phyloP scores from a whole-genome alignment of 2,888 invertebrate genomes.

The Mythimna vitellina region DNA sequence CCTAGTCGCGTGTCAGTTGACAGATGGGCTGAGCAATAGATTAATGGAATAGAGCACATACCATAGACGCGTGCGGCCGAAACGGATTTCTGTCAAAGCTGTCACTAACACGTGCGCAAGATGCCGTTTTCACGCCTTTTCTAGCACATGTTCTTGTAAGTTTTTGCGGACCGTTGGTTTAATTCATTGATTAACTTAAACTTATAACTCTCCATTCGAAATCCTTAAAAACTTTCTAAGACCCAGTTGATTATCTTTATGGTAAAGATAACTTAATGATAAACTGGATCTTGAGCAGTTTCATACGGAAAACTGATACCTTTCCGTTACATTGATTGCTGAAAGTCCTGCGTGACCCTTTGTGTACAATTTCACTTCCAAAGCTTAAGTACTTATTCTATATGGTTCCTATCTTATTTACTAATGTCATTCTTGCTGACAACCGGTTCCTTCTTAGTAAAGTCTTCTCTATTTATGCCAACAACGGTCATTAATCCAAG shows the following conservation, averaged over 20 bases:
- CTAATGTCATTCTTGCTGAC: neutral
- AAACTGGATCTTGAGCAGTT: too few relatives aligned
- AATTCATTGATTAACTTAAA: constrained; percentile 1
- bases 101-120: constrained; percentile 71
- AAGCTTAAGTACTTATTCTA: too few relatives aligned
- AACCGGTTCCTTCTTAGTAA: neutral
- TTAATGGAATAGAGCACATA: constrained; percentile 63
- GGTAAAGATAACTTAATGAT: too few relatives aligned
- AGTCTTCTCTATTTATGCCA: neutral
- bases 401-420: neutral
- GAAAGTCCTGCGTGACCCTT: neutral
- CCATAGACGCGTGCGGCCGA: constrained; percentile 65
- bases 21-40: constrained; percentile 67
- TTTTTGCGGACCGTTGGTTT: constrained; percentile 11
- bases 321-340: neutral
- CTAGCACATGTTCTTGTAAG: constrained; percentile 29
- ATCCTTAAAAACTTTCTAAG: neutral
- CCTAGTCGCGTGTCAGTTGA: constrained; percentile 77
- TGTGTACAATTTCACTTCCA: neutral
- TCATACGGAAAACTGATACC: neutral
- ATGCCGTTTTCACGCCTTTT: constrained; percentile 61
- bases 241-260: neutral
- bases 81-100: constrained; percentile 79
- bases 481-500: constrained; percentile 8
- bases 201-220: neutral